Conservation (phyloP, 2,113 vertebrate species). For the Boleophthalmus pectinirostris region DNA sequence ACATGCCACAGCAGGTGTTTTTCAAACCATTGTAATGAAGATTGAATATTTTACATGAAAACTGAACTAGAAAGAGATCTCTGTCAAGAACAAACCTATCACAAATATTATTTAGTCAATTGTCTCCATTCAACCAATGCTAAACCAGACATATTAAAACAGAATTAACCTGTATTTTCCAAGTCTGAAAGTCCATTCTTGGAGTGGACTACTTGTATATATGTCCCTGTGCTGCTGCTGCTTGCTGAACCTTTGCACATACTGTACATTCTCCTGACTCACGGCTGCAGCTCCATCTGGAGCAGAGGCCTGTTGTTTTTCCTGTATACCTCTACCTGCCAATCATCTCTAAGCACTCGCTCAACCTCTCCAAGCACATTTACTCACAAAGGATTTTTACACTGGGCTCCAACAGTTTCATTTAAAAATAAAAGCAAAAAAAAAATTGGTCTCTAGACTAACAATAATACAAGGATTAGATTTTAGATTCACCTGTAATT, state of each 20-base stretch:
- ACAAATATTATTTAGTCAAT: not conserved
- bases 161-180: slow-evolving; percentile 1
- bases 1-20: slow-evolving; percentile 23
- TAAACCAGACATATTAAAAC: not conserved
- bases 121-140: not conserved
- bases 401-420: not conserved
- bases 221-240: not conserved
- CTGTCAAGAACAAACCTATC: not conserved
- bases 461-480: not conserved
- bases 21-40: slow-evolving; percentile 36
- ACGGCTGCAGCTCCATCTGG: slow-evolving; percentile 27
- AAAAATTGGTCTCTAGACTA: not conserved
- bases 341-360: slow-evolving; percentile 21
- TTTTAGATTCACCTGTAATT: not conserved
- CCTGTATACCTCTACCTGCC: slow-evolving; percentile 17
- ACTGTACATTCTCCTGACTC: slow-evolving; percentile 19
- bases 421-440: not conserved
- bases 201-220: not conserved
- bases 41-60: not conserved
- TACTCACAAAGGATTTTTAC: not conserved
- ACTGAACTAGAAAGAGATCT: not conserved
- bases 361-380: not conserved
- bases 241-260: slow-evolving; percentile 21
- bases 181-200: not conserved
- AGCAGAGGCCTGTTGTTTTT: slow-evolving; percentile 30